Conservation (phyloP, 2,888 invertebrate genomes). For the Chrysopilus asiliformis region DNA sequence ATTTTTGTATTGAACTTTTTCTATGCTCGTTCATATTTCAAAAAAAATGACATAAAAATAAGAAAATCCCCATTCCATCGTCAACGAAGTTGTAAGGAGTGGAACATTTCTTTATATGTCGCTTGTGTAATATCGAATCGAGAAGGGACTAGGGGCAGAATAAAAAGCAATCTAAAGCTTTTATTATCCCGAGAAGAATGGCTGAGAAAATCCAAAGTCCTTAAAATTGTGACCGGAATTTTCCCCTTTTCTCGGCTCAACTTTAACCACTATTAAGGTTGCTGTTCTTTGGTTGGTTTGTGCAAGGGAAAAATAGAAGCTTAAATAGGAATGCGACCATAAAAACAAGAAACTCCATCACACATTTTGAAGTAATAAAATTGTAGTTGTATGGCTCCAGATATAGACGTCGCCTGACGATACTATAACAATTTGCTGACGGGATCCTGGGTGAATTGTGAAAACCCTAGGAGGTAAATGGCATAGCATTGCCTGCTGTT, state of each 20-base stretch:
- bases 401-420: no score
- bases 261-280: no score
- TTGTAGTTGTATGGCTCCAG: no score
- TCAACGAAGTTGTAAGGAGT: not conserved
- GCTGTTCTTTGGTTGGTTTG: no score
- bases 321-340: not conserved
- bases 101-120: not conserved
- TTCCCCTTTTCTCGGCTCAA: no score
- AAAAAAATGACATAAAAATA: not conserved
- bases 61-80: no score
- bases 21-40: not conserved
- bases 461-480: no score
- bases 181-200: conserved; percentile 8
- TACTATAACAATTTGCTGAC: no score
- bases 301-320: no score
- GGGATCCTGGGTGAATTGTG: no score
- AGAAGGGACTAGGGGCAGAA: conserved; percentile 2
- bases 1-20: not conserved
- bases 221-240: not conserved
- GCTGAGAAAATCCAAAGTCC: conserved; percentile 1
- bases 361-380: conserved; percentile 8
- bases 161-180: conserved; percentile 10
- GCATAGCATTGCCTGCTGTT: no score
- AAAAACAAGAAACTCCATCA: conserved; percentile 7
- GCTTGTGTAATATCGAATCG: not conserved